Percentiles rank a stretch among this genome's conserved stretches.
These are phyloP conservation scores for Patella ulyssiponensis DNA, from an alignment of 2,888 invertebrate species.

Conservation along the genomic window DNA sequence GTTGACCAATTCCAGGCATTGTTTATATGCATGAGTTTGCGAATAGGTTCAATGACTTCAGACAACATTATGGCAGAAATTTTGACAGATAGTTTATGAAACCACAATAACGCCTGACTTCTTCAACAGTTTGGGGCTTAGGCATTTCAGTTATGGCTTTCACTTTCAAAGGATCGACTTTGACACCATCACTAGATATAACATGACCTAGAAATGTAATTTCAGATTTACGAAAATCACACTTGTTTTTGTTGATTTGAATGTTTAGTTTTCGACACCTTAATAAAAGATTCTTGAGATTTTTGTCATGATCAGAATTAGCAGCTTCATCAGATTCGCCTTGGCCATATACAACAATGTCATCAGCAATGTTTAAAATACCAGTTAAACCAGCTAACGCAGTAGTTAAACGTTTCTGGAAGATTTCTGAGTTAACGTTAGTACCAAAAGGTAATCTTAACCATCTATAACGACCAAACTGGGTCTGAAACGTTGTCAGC, in stretches of 20 bases:
- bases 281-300: too few species aligned
- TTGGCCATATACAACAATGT: too few species aligned
- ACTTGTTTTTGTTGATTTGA: too few species aligned
- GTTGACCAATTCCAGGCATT: constrained; percentile 26
- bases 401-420: too few species aligned
- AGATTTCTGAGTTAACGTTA: constrained; percentile 32
- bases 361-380: too few species aligned
- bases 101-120: constrained; percentile 29
- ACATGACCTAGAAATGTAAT: too few species aligned
- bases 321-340: too few species aligned
- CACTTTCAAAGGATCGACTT: too few species aligned
- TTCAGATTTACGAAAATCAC: too few species aligned
- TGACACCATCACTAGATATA: too few species aligned
- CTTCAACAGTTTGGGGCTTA: constrained; percentile 31
- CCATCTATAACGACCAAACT: constrained; percentile 26
- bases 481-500: constrained; percentile 30
- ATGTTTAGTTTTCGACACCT: constrained; percentile 8
- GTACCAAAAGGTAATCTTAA: constrained; percentile 37
- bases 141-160: constrained; percentile 35
- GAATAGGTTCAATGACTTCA: constrained; percentile 25
- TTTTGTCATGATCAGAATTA: too few species aligned
- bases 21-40: constrained; percentile 23
- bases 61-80: constrained; percentile 36
- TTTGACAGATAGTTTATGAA: constrained; percentile 40
- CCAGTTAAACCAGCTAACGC: too few species aligned